Percentiles rank a stretch among this genome's conserved stretches.
Conservation (phyloP, 2,113 vertebrate genomes). For the Montifringilla adamsi region DNA sequence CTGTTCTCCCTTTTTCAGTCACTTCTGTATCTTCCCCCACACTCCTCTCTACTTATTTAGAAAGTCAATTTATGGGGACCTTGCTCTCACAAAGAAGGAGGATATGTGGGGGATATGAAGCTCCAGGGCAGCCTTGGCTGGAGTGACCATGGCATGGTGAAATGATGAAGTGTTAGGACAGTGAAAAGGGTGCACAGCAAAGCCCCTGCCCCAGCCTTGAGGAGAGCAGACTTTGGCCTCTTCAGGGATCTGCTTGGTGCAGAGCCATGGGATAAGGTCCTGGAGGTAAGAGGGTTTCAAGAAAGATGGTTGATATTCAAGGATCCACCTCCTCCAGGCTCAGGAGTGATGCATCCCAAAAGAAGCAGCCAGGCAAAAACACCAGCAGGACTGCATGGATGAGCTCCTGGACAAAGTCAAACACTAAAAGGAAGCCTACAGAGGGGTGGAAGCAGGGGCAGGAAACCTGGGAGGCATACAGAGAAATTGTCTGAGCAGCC, state of each 20-base stretch:
- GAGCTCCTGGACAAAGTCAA: not conserved
- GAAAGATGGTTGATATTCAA: fast-evolving
- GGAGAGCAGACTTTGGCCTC: not conserved
- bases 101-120: no score
- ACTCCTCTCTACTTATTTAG: not conserved
- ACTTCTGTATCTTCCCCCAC: not conserved
- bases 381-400: not conserved
- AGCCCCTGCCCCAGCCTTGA: not conserved
- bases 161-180: no score
- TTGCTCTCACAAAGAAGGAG: not conserved
- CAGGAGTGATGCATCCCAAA: not conserved
- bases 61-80: not conserved
- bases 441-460: not conserved
- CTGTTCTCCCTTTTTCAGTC: not conserved
- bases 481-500: not conserved
- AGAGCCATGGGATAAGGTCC: not conserved
- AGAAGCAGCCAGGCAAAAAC: not conserved
- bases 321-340: not conserved
- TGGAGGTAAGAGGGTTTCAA: not conserved
- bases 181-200: not conserved
- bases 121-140: not conserved
- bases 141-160: not conserved
- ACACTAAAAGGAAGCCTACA: no score
- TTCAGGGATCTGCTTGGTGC: not conserved
- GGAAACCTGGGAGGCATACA: not conserved